Evolutionary conservation across 2,797 vertebrate species (phyloP).

Genomic region (Cyprinodon diabolis): DNA sequence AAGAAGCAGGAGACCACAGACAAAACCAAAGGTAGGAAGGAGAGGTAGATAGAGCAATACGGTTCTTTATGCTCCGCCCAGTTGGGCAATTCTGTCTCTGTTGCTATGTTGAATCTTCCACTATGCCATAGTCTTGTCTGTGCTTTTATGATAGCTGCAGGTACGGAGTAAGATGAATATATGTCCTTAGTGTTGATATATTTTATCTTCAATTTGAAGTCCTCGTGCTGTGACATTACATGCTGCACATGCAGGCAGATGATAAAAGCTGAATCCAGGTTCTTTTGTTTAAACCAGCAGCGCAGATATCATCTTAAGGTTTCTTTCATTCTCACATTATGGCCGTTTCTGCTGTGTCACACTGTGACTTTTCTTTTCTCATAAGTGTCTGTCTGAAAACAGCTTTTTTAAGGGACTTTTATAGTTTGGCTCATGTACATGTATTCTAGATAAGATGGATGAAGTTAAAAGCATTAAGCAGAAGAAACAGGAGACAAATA

Average conservation of each 20-base stretch:
- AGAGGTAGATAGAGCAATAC: conserved; percentile 13
- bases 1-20: conserved; percentile 48
- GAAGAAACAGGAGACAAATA: conserved; percentile 49
- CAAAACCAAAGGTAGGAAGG: conserved; percentile 51
- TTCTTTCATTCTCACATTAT: neutral
- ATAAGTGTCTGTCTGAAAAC: neutral
- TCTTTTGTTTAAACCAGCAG: neutral
- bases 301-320: neutral
- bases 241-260: neutral
- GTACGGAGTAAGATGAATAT: neutral
- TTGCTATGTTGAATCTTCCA: conserved; percentile 2
- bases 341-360: conserved; percentile 1
- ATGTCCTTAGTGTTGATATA: neutral
- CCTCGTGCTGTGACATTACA: neutral
- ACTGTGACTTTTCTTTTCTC: neutral
- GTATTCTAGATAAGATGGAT: conserved; percentile 51
- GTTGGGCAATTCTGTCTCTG: conserved; percentile 26
- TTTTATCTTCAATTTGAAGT: neutral
- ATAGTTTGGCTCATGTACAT: conserved; percentile 18
- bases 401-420: neutral
- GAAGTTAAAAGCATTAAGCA: conserved; percentile 37
- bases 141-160: conserved; percentile 1
- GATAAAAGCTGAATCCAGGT: neutral
- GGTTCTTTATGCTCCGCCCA: conserved; percentile 24
- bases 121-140: neutral